Conservation (phyloP, 1,140 invertebrate genomes). For the Bathynomus jamesi region DNA sequence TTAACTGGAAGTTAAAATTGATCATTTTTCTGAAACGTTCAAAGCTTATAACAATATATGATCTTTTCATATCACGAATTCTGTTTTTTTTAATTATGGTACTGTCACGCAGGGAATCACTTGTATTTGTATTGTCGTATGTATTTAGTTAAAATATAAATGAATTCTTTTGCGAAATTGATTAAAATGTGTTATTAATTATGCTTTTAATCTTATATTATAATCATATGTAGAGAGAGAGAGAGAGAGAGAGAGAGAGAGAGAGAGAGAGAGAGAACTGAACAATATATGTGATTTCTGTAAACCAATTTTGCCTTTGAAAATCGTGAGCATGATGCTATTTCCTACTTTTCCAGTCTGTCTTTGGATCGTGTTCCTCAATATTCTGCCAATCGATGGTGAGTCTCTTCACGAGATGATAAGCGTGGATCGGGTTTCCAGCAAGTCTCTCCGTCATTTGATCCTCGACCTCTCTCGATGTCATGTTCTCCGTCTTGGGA, state of each 20-base stretch:
- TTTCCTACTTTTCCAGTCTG: slow-evolving; percentile 36
- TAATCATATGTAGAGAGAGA: too few species aligned
- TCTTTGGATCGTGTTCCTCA: slow-evolving; percentile 36
- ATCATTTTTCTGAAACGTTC: too few species aligned
- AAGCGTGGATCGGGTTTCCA: slow-evolving; percentile 51
- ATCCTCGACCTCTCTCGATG: slow-evolving; percentile 7
- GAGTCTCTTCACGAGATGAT: slow-evolving; percentile 49
- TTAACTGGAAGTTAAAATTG: too few species aligned
- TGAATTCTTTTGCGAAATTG: not conserved
- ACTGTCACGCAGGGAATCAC: too few species aligned
- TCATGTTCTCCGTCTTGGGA: not conserved
- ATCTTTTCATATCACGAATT: too few species aligned
- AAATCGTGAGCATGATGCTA: not conserved
- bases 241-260: too few species aligned
- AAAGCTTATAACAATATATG: too few species aligned
- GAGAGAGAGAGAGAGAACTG: too few species aligned
- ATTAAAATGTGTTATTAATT: not conserved
- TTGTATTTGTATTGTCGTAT: too few species aligned
- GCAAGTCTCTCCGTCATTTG: slow-evolving; percentile 43
- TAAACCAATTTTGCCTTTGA: not conserved
- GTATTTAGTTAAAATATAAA: too few species aligned
- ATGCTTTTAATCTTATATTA: not conserved
- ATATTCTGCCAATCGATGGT: slow-evolving; percentile 46
- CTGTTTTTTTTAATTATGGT: too few species aligned
- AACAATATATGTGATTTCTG: not conserved